Conservation (phyloP, 2,113 vertebrate genomes). For the Cyprinodon brontotheroides region DNA sequence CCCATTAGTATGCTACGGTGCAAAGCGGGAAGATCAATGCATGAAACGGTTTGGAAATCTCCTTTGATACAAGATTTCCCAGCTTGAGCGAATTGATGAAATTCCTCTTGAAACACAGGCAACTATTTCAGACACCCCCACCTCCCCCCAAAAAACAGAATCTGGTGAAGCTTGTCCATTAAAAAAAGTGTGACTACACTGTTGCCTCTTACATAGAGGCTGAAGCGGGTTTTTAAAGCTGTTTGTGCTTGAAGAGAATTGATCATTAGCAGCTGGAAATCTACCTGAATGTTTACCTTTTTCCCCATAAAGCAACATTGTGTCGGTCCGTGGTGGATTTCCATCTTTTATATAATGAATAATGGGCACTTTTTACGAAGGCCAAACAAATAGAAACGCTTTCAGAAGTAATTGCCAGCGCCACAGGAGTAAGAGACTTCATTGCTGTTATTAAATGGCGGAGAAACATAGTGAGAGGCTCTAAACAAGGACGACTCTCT, state of each 20-base stretch:
- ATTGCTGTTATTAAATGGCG: background rate
- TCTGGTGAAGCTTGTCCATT: conserved; percentile 39
- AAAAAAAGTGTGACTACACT: conserved; percentile 21
- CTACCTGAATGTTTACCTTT: background rate
- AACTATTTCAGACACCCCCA: conserved; percentile 72
- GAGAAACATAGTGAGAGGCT: background rate
- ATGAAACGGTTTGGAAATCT: conserved; percentile 78
- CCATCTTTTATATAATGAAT: background rate
- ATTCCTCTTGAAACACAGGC: conserved; percentile 76
- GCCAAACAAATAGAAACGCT: conserved; percentile 9
- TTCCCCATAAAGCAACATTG: background rate
- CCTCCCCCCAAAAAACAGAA: conserved; percentile 37
- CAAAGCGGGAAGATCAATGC: conserved; percentile 71
- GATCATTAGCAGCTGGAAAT: conserved; percentile 9
- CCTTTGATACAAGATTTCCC: conserved; percentile 80
- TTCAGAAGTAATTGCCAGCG: conserved; percentile 10
- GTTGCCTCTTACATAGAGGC: conserved; percentile 1
- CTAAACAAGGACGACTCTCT: conserved; percentile 36
- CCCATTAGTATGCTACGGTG: conserved; percentile 75
- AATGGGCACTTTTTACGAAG: conserved; percentile 17
- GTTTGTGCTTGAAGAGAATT: background rate
- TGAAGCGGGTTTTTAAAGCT: conserved; percentile 11
- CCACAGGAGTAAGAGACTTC: conserved; percentile 12
- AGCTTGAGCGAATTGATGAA: conserved; percentile 77
- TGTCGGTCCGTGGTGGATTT: background rate